Base-by-base conservation (phyloP, 2,888 invertebrate genomes). In the Nephrocerus scutellatus region DNA sequence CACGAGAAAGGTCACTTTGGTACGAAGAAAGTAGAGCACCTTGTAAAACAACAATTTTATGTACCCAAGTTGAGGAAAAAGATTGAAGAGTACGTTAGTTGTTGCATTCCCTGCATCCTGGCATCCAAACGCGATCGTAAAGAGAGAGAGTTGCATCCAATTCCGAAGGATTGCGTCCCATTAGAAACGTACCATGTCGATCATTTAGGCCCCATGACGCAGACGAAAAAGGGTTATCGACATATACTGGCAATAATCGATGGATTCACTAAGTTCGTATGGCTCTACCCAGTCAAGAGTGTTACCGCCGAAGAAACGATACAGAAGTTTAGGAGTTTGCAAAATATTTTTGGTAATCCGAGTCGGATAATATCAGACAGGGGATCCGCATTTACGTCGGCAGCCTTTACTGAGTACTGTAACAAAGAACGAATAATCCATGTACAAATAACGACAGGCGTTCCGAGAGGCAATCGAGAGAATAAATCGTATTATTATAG, bases 311-410 rank as follows among this genome's bases (percentile, higher is more conserved):
- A 47, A 15, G 62, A 69, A 34, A 56, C 54, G 0, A 24, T 67
- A 7, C 19, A 48, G 3, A 60, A 56, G 42, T 24, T 65, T 4
- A 39, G 38, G 6, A 15, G 41, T 4, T 59, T 60, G 20, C 56
- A 59, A 30, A 44, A 47, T n/a, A 48, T 34, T 6, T 68, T 66
- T 53, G 66, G 63, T 7, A 61, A 61, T 42, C 63, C 65, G 6
- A 36, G 15, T 7, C 49, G 53, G 22, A 55, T 63, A 5, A 55
- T 65, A 4, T 55, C 60, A 0, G 63, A 66, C 38, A 44, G 51
- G 41, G 62, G 62, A 5, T 46, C 60, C 3, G 63, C 68, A 4
- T 51, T 49, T 21, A 42, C 41, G 1, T 41, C 43, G 1, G 41
- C 43, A 18, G 48, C 47, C 7, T 52, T 68, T 59, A 16, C 48